Conservation (phyloP, 1,140 invertebrate genomes). For the Parasteatoda tepidariorum region DNA sequence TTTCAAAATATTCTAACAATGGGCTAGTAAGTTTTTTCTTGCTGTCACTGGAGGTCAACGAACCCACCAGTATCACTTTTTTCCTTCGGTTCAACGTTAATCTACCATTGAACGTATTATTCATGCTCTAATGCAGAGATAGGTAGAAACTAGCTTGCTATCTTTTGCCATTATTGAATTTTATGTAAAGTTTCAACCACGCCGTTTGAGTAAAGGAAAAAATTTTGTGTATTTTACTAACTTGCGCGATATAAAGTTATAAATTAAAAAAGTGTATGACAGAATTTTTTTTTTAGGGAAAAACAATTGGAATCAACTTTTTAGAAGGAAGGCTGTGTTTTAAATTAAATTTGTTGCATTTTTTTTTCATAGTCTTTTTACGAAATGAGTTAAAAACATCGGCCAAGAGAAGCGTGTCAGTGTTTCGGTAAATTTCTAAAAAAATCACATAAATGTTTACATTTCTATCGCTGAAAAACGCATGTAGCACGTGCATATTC, state of each 20-base stretch:
- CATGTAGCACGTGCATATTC: not conserved
- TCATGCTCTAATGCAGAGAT: not conserved
- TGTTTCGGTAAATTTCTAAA: not conserved
- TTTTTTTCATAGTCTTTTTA: not conserved
- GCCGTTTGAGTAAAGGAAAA: too few species aligned
- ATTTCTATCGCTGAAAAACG: not conserved
- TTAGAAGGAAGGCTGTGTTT: too few species aligned
- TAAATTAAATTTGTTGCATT: too few species aligned
- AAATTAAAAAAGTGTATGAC: too few species aligned
- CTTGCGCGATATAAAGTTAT: too few species aligned
- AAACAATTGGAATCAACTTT: too few species aligned
- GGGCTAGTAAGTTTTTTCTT: not conserved
- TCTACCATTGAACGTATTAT: not conserved
- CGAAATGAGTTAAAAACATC: not conserved
- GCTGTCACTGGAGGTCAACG: not conserved
- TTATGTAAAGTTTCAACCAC: not conserved
- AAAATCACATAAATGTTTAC: not conserved
- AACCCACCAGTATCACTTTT: not conserved
- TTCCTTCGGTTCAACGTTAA: not conserved
- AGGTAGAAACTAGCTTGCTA: not conserved
- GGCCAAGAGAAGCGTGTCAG: not conserved
- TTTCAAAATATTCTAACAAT: not conserved
- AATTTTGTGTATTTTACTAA: too few species aligned
- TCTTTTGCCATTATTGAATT: not conserved
- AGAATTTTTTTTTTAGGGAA: too few species aligned